Base-by-base conservation (phyloP, 2,888 invertebrate species). In the Hirudinaria manillensis region DNA sequence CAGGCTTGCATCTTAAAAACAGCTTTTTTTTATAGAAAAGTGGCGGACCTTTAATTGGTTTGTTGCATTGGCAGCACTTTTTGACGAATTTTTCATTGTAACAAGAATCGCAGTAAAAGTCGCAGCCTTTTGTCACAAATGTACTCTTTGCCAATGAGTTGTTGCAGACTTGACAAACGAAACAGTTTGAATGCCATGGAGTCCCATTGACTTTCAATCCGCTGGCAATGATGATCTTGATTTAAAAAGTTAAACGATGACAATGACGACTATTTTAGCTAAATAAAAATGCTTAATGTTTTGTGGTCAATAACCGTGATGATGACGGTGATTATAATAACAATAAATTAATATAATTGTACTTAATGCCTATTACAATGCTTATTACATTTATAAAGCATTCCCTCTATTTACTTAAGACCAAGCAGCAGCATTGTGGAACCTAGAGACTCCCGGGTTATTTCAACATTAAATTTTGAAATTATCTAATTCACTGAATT, bases 91-190 rank as follows among this genome's bases (percentile, higher is more conserved):
- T 68, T n/a, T 68, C 68, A 29, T 6, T 68, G 68, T 68, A 68
- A 32, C 68, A 68, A 32, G n/a, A 29, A 24, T 68, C 29, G 32
- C 68, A 68, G 21, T 68, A 68, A n/a, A 68, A 34, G n/a, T 34
- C 68, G n/a, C 32, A 29, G 3, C 32, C 68, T 68, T 34, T 68
- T n/a, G 36, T 34, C n/a, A 34, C 68, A 68, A 68, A 68, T 34
- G 27, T 68, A 45, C n/a, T 4, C n/a, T 70, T 45, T 45, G 36
- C 16, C n/a, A 53, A 19, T 16, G 29, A 73, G 32, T 21, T 65
- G 73, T 65, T 73, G 65, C 73, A 73, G 21, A 65, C 32, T n/a
- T 65, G 21, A 61, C 73, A 73, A 55, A 32, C 38, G 73, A 73
- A 73, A 55, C 73, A 73, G 24, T 36, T 36, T 3, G 61, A 34